Base-by-base conservation (phyloP, 2,113 vertebrate genomes). In the Bufo gargarizans region DNA sequence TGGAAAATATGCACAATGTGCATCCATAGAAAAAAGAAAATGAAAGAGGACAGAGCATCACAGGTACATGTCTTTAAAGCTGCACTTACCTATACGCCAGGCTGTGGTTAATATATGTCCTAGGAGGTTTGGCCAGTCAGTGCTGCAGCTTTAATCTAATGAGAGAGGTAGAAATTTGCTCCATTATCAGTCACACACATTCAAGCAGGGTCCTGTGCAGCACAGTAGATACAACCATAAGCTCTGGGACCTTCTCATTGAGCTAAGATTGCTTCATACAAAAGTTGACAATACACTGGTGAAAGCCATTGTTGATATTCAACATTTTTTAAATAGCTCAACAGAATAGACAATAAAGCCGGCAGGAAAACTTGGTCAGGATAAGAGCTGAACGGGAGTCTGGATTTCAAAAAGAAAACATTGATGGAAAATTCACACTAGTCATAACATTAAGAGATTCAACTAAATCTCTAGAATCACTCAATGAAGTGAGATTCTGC, bases 301-400 rank as follows among this genome's bases (percentile, higher is more conserved):
- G 96, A 98, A 97, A 97, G 96, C 96, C 96, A 97, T 99, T 99
- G 98, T 98, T 98, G 97, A 98, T 98, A 99, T 98, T 99, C 97
- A 96, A 97, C 97, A 97, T 98, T 98, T 99, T 97, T 96, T 95
- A 97, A 99, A 99, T 97, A 98, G 97, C 97, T 96, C 96, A 96
- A 96, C 96, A 97, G 97, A 96, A 95, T 95, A 97, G 97, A 99
- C 97, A 99, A 98, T 97, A 97, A 97, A 96, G 97, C 94, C 95
- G 90, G 92, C 94, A 93, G 94, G 95, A 98, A 99, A 98, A 98
- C 96, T 98, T 96, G 97, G 97, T 94, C 92, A 95, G 97, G 97
- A 84, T 53, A n/a, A n/a, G 95, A 93, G 94, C 94, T 96, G 97
- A 95, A 96, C 96, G 95, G 97, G 97, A 98, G 93, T 95, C 94